A percentile compares a stretch with the other conserved stretches of the same genome.
These are phyloP conservation scores for Parnassius mnemosyne DNA, from an alignment of 2,888 invertebrate genomes.

Conservation along the genomic window DNA sequence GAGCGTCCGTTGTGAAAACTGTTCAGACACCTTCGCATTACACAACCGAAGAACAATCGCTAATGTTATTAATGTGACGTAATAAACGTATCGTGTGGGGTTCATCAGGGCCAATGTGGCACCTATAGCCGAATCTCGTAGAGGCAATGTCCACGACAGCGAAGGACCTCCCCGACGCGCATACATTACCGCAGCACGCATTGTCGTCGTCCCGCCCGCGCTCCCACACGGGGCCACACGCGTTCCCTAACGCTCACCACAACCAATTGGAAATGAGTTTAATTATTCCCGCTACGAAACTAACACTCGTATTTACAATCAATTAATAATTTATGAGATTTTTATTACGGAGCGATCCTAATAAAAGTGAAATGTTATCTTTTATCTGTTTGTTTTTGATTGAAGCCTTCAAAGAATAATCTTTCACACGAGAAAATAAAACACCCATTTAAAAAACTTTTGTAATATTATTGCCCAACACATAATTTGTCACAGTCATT, in stretches of 20 bases:
- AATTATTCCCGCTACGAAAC: slow-evolving; percentile 34
- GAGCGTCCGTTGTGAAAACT: slow-evolving; percentile 40
- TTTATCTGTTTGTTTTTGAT: slow-evolving; percentile 24
- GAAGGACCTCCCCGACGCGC: slow-evolving; percentile 73
- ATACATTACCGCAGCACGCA: slow-evolving; percentile 64
- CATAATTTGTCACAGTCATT: too few relatives aligned
- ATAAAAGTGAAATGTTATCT: slow-evolving; percentile 22
- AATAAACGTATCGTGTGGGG: slow-evolving; percentile 25
- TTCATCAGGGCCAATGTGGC: slow-evolving; percentile 35
- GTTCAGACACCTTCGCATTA: slow-evolving; percentile 5
- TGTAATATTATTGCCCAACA: slow-evolving; percentile 2
- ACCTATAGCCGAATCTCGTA: slow-evolving; percentile 39
- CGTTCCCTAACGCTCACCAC: slow-evolving; percentile 40
- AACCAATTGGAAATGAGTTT: slow-evolving; percentile 41
- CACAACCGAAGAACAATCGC: slow-evolving; percentile 9
- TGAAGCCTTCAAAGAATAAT: slow-evolving; percentile 16
- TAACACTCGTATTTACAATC: slow-evolving; percentile 28
- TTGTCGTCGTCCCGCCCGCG: slow-evolving; percentile 37
- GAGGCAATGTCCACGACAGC: slow-evolving; percentile 56
- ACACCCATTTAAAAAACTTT: slow-evolving; percentile 6
- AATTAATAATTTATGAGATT: slow-evolving; percentile 28
- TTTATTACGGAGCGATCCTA: slow-evolving; percentile 23
- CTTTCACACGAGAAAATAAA: slow-evolving; percentile 23
- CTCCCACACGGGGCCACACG: slow-evolving; percentile 47
- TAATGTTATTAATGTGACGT: slow-evolving; percentile 21